Base-by-base conservation (phyloP, 1,140 invertebrate genomes). In the Brachionus sp. region DNA sequence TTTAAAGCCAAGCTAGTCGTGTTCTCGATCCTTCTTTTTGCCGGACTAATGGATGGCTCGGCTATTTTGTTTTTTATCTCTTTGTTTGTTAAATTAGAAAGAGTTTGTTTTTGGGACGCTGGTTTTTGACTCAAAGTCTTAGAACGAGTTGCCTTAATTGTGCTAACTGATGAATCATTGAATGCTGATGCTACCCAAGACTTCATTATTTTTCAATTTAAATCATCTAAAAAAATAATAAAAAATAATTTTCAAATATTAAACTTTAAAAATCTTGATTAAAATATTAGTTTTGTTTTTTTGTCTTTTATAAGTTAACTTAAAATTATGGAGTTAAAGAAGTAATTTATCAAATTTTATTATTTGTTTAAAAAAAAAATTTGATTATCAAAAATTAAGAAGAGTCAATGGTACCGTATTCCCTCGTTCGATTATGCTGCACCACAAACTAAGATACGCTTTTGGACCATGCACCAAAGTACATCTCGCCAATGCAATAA, bases 171-270 rank as follows among this genome's bases (percentile, higher is more conserved):
- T 19, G 37, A 62, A 25, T 80, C 77, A 13, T 16, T 35, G 57
- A 80, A 80, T 42, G 77, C 77, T 19, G 77, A 80, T 42, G 77
- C 57, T 57, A 80, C 77, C 77, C 77, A 80, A 16, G 77, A 57
- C 9, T 80, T 80, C 77, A 80, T 80, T 66, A 19, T 50, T 25
- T 4, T 66, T 66, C 19, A 46, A 46, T 46, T 46, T 12, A 46
- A 46, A 12, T 46, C 1, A 46, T 46, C 5, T 46, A 12, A n/a
- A 12, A n/a, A 46, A n/a, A 46, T 10, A 46, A n/a, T 5, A 46
- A 12, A 12, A 12, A 2, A 12, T 46, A 12, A 1, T 5, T 46
- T 46, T 46, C n/a, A 12, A 46, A 12, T 46, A 12, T 46, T 1
- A 46, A 46, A 46, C 10, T 46, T 46, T n/a, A 5, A 46, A 46